A percentile compares a stretch with the other conserved stretches of the same genome.
Evolutionary conservation across 2,113 vertebrate genomes (phyloP).

Genomic region (Gymnogyps californianus): DNA sequence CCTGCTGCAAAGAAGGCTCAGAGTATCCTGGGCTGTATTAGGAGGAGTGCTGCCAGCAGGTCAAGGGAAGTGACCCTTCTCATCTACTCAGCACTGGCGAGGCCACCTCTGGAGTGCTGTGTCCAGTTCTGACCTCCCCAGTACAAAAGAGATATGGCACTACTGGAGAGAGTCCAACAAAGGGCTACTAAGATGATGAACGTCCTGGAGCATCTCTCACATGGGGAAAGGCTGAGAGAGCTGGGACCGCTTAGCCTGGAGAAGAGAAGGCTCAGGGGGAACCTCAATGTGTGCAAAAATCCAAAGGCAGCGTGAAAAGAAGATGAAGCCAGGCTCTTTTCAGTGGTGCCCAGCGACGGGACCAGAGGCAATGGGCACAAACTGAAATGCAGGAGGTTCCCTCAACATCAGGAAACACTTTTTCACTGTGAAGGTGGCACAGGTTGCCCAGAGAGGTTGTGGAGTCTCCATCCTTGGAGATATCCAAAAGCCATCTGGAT

Average conservation of each 20-base stretch:
- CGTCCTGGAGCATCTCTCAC: background rate
- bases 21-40: background rate
- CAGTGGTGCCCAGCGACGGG: background rate
- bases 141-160: no score
- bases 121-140: background rate
- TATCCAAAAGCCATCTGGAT: background rate
- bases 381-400: background rate
- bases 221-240: background rate
- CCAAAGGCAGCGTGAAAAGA: background rate
- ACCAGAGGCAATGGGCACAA: background rate
- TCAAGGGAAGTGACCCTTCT: background rate
- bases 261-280: background rate
- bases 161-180: background rate
- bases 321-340: rapidly evolving
- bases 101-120: no score
- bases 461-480: background rate
- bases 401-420: background rate
- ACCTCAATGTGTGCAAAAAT: background rate
- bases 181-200: background rate
- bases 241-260: background rate
- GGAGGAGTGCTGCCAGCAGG: background rate
- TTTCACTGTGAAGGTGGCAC: background rate
- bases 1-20: background rate
- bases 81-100: background rate
- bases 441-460: no score